Conservation (phyloP, 2,888 invertebrate species). For the Mylabris sibirica region DNA sequence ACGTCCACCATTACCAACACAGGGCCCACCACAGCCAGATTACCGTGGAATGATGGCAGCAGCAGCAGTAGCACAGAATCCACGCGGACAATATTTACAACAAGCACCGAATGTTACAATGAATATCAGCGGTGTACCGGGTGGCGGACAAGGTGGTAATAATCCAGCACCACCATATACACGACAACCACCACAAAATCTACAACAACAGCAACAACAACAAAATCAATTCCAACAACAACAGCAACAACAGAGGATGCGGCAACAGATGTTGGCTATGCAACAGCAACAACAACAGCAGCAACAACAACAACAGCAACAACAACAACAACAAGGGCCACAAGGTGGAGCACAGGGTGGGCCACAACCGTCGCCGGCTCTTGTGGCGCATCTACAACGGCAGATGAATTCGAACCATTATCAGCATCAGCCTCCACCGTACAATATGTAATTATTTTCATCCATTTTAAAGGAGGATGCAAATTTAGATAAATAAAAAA, state of each 20-base stretch:
- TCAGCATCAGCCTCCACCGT: constrained; percentile 68
- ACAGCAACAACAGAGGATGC: constrained; percentile 64
- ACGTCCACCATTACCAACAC: constrained; percentile 42
- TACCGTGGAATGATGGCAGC: constrained; percentile 53
- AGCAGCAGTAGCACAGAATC: constrained; percentile 46
- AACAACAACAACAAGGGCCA: constrained; percentile 63
- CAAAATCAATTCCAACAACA: constrained; percentile 70
- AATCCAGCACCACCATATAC: constrained; percentile 82
- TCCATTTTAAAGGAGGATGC: neutral
- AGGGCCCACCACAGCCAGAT: constrained; percentile 55
- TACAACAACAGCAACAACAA: constrained; percentile 62
- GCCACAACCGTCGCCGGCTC: constrained; percentile 67
- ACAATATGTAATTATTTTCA: constrained; percentile 52
- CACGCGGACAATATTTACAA: constrained; percentile 73
- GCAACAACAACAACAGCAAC: constrained; percentile 63
- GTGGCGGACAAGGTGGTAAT: constrained; percentile 58
- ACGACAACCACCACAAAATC: constrained; percentile 60
- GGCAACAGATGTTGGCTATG: constrained; percentile 74
- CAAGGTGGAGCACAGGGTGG: constrained; percentile 61
- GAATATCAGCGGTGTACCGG: constrained; percentile 72
- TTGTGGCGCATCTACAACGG: constrained; percentile 72
- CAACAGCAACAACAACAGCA: constrained; percentile 73
- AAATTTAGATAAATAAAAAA: neutral
- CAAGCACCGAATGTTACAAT: constrained; percentile 85
- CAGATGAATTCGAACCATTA: constrained; percentile 67